Conservation (phyloP, 2,888 invertebrate species). For the Drosophila atripex region DNA sequence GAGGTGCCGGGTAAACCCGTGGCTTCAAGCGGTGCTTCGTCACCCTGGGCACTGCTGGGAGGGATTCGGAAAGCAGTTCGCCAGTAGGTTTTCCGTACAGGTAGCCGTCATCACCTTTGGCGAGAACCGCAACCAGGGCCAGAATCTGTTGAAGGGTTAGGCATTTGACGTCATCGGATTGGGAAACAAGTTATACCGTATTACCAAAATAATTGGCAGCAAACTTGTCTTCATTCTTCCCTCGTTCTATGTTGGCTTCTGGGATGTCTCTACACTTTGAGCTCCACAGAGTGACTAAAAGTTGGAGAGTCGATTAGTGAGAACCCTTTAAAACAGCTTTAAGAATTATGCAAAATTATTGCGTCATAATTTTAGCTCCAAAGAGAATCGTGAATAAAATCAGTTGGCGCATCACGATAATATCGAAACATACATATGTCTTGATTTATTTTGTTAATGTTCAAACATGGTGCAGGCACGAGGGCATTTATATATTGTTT, state of each 20-base stretch:
- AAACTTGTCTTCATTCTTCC: constrained; percentile 34
- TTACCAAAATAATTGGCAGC: constrained; percentile 29
- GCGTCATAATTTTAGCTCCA: not conserved
- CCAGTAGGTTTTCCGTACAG: constrained; percentile 15
- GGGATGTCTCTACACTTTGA: constrained; percentile 25
- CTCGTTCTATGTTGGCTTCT: not conserved
- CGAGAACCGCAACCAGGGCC: constrained; percentile 11
- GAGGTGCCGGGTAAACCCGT: constrained; percentile 14
- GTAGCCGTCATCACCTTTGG: constrained; percentile 25
- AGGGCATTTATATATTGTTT: not conserved
- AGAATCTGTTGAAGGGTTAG: constrained; percentile 23
- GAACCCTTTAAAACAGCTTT: constrained; percentile 20
- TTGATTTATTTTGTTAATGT: not conserved
- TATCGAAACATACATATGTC: not conserved
- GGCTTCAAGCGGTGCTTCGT: constrained; percentile 26
- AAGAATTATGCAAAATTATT: constrained; percentile 4
- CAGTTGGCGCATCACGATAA: not conserved
- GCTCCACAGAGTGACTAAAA: constrained; percentile 29
- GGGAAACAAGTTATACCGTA: constrained; percentile 28
- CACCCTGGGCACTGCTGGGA: not conserved
- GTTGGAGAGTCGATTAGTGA: not conserved
- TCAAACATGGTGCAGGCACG: not conserved
- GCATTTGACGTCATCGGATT: constrained; percentile 30
- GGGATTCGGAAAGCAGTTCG: constrained; percentile 12
- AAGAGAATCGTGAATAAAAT: constrained; percentile 12